These are phyloP conservation scores for Miltochrista miniata DNA, from an alignment of 2,888 invertebrate genomes.

Conservation along the genomic window DNA sequence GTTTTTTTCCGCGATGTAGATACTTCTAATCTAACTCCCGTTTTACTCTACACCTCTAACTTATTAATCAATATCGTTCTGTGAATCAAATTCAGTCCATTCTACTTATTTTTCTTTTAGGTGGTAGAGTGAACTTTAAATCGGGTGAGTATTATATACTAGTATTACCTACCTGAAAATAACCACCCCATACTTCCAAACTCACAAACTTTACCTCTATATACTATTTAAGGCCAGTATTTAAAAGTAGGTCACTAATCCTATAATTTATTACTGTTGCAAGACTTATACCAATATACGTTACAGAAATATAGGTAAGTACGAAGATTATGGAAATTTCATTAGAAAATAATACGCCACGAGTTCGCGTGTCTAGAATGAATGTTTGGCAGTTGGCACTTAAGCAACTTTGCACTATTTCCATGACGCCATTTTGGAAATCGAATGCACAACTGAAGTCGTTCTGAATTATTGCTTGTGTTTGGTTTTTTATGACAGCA, in stretches of 20 bases:
- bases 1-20: no score
- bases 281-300: background rate
- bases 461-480: constrained; percentile 5
- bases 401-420: background rate
- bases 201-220: no score
- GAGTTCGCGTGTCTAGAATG: constrained; percentile 5
- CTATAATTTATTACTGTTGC: background rate
- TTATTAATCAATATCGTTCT: no score
- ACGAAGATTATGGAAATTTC: background rate
- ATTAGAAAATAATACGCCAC: background rate
- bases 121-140: no score
- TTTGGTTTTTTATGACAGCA: background rate
- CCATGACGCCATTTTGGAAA: constrained; percentile 6
- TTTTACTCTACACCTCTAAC: no score
- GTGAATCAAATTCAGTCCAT: no score
- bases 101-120: no score
- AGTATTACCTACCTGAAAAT: no score
- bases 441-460: constrained; percentile 3
- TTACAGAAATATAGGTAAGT: background rate
- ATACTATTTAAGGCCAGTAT: no score
- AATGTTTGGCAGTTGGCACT: constrained; percentile 4
- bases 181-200: no score
- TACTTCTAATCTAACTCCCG: no score
- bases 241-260: background rate
- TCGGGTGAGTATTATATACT: no score